phyloP scores from a whole-genome alignment of 2,113 vertebrate genomes.

The Neolamprologus cancellatus region DNA sequence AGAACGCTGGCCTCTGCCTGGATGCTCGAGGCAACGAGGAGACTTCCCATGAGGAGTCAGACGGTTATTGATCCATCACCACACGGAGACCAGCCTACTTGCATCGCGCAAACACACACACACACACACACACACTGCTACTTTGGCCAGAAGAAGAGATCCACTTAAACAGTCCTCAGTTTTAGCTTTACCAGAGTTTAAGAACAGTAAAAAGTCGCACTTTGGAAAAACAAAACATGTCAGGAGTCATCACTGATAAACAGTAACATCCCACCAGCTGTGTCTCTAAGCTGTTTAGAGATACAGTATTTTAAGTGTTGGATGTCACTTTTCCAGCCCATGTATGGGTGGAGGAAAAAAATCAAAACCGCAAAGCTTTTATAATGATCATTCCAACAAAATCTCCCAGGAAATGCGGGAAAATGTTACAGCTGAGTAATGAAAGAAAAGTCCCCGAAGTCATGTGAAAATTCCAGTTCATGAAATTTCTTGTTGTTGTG shows the following conservation, averaged over 20 bases:
- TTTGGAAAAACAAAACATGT: not conserved
- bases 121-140: not conserved
- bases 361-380: not conserved
- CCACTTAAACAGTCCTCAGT: not conserved
- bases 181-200: not conserved
- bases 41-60: slow-evolving; percentile 50
- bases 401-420: not conserved
- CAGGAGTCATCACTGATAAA: not conserved
- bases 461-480: not conserved
- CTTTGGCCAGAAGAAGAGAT: not conserved
- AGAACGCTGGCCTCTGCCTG: slow-evolving; percentile 44
- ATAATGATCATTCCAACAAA: not conserved
- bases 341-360: not conserved
- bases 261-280: not conserved
- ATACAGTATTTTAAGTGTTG: not conserved
- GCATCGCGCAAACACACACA: not conserved
- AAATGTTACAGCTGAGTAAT: not conserved
- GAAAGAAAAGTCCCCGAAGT: not conserved
- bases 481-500: not conserved
- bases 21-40: slow-evolving; percentile 32
- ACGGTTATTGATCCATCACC: slow-evolving; percentile 59
- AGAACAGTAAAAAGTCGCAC: not conserved
- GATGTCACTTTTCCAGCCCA: not conserved
- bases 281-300: not conserved
- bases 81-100: slow-evolving; percentile 8